Evolutionary conservation across 2,797 vertebrate species (phyloP), one percentile per base, ranked within the genome.

Genomic region (Mormyrops attenuatus): DNA sequence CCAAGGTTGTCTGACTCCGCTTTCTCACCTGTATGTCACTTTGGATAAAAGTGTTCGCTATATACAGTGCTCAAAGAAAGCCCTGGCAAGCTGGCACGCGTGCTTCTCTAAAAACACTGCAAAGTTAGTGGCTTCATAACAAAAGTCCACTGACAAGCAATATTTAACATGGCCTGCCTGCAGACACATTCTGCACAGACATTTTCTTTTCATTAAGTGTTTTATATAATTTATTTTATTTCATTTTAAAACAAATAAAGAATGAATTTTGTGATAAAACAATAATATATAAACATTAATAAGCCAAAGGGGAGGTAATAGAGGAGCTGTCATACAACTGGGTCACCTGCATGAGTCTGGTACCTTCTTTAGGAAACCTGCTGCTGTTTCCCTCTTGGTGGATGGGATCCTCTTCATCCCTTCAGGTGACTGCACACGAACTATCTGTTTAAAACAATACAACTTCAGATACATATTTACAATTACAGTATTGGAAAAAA

Each of bases 391-490:
- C 15, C 97, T 95, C 94, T 99, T 99, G 0, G 97, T 97, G 22
- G 97, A 96, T 0, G 95, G 93, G 90, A 99, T 97, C 90, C 98
- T 97, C 93, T 96, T 99, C 95, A 99, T 97, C 88, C 98, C 98
- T 0, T 98, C 97, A 0, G 98, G 98, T n/a, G 98, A 99, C 93
- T 99, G 98, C 49, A 99, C 97, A 0, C 98, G 97, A 92, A 99
- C 95, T 89, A 98, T 96, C 98, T 99, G 90, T 0, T 80, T 13
- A 80, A 73, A 38, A 73, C 11, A 73, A 69, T 15, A 69, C 11
- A 5, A 73, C 30, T 15, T 66, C 22, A 66, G 60, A 66, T 66
- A 66, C 22, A 30, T 66, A 66, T 66, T 9, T 15, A 73, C 30
- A 73, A 38, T 38, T 73, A 38, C 30, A 73, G 4, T 73, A 73